Base-by-base conservation (phyloP, 2,888 invertebrate species). In the Helleia helle region DNA sequence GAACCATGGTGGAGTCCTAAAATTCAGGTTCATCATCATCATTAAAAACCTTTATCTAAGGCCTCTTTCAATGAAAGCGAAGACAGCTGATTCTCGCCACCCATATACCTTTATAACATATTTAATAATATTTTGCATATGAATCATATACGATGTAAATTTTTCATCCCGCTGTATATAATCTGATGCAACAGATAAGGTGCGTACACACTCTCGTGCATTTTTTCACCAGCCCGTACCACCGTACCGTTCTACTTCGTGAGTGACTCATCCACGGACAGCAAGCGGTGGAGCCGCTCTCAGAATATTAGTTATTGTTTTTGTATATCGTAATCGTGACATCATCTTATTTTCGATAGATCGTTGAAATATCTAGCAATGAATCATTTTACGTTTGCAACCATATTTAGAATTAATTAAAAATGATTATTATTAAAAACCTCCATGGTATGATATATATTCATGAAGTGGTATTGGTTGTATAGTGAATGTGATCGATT, bases 171-270 rank as follows among this genome's bases (percentile, higher is more conserved):
- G 48, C 73, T 71, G 62, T 81, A 75, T 50, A 59, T 43, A 55
- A 73, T 77, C 79, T 81, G 83, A 83, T 83, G 80, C 73, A 75
- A 77, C 63, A 83, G 83, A 81, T 81, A 83, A 79, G 69, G 71
- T 62, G 67, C 62, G 70, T 68, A 67, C 65, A 70, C 68, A 71
- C 59, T 55, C 59, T 49, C 54, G 54, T 65, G 68, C 76, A 74
- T 77, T 79, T 70, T 70, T 60, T 40, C 25, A 40, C 31, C 9
- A 31, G 25, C 4, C 36, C 24, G 36, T 36, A 36, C 36, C 36
- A 15, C 26, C 62, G 59, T 58, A 44, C 69, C 72, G 79, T 71
- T 68, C 74, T 69, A 76, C 74, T 12, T 34, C 65, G 66, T 62
- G 51, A 58, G 65, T 81, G 80, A 80, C 56, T 81, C 80, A 81